Conservation (phyloP, 2,113 vertebrate genomes). For the Tragulus kanchil region DNA sequence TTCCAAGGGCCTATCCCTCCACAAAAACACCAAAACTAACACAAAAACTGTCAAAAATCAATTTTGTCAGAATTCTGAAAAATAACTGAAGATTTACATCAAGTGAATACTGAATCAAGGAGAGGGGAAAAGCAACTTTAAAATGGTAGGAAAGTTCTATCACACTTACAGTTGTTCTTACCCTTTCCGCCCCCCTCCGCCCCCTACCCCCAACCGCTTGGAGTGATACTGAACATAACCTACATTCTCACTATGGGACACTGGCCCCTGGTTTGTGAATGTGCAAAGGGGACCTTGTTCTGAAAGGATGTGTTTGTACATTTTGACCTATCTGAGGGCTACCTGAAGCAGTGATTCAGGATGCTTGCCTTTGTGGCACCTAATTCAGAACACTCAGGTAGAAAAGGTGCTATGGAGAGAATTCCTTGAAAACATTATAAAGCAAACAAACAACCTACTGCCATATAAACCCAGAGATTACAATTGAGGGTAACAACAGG, state of each 20-base stretch:
- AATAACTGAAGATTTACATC: background rate
- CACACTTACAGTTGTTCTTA: background rate
- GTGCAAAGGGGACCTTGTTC: background rate
- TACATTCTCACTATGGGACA: background rate
- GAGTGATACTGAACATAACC: background rate
- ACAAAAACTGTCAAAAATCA: background rate
- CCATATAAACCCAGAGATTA: background rate
- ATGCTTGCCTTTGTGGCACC: background rate
- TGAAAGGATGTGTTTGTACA: background rate
- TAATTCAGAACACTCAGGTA: background rate
- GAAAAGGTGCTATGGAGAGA: background rate
- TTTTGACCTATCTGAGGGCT: background rate
- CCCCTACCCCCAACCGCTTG: no score
- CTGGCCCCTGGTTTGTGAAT: background rate
- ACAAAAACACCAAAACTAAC: background rate
- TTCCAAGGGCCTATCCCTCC: background rate
- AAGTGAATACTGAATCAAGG: background rate
- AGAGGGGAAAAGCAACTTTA: background rate
- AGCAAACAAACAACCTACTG: background rate
- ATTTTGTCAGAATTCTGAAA: background rate
- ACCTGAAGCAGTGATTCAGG: background rate
- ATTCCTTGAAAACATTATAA: background rate
- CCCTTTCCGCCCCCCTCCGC: background rate
- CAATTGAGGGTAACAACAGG: background rate
- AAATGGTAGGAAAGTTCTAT: background rate